Evolutionary conservation across 2,113 vertebrate genomes (phyloP), one percentile per base, ranked within the genome.

Genomic region (Corapipo altera): DNA sequence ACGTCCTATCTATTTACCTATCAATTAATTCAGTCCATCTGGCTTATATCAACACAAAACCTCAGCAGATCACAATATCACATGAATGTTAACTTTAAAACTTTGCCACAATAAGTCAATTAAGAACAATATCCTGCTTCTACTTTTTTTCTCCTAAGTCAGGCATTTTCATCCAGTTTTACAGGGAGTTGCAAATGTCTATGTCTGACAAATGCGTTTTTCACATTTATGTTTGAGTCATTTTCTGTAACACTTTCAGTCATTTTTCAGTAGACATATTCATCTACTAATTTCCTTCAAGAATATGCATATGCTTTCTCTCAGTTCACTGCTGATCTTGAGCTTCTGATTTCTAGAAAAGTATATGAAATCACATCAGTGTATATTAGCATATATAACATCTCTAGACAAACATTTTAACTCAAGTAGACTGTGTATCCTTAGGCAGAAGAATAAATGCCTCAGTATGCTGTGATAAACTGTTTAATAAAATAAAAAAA

Each of bases 401-500:
- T 82, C 87, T 92, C 51, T 55, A 90, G 26, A 91, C 30, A 87
- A 94, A 81, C 49, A 77, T 72, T 92, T 94, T 83, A 83, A 89
- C 41, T 58, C 24, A 35, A 51, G 44, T 85, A 87, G 57, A 88
- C 74, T 92, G 26, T 79, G 41, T 89, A 74, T 91, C 80, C 48
- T 43, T 76, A 69, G n/a, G 48, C 62, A 83, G 52, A 73, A 93
- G 75, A 93, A 88, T 66, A 92, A 91, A 88, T 92, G 66, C 48
- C 49, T 76, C 9, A 37, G 44, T 85, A 81, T n/a, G 26, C 58
- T 80, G 67, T 32, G 78, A 97, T 86, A 96, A 93, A 86, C 61
- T 74, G 21, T 77, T 88, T 52, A 91, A 92, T 95, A 96, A 95
- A 96, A 95, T 85, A 88, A 95, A 91, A 91, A 89, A 88, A 94